Base-by-base conservation (phyloP, 2,888 invertebrate genomes). In the Oscheius sp. region DNA sequence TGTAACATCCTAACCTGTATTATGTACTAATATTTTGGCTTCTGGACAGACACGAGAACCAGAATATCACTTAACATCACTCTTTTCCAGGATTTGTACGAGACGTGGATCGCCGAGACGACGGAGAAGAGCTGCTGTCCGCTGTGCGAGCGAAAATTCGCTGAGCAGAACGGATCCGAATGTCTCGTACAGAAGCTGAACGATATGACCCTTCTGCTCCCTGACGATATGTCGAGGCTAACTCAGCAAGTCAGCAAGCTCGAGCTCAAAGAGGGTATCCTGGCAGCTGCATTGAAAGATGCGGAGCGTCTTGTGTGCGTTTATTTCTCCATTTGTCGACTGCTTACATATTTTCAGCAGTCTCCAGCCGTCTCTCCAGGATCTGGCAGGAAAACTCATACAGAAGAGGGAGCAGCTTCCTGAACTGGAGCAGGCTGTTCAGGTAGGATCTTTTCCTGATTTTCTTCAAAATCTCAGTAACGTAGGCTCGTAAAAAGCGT, bases 131-230 rank as follows among this genome's bases (percentile, higher is more conserved):
- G 77, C 13, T 81, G 81, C 58, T 86, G 86, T 65, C 86, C 86
- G 9, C 76, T 85, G 4, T 86, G 86, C 58, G 85, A 86, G 10
- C 75, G 85, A n/a, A 71, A 75, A 4, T 84, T 82, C 71, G 57
- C 66, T 9, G 74, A 81, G 32, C 78, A 80, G 29, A 77, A 74
- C 33, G 81, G 77, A 37, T 76, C 77, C n/a, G 29, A 63, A 13
- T 76, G 76, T 32, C 75, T 84, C 29, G 70, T 63, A 29, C 55
- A 73, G 11, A 76, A 74, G 73, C 77, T 83, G 33, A 70, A 75
- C 11, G 55, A 82, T 48, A 62, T 81, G 74, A 78, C 77, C 9
- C 42, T 81, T 3, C 60, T 73, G 35, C 73, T 84, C 47, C 84
- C 85, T 2, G 60, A 75, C 9, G 83, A 84, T 59, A 73, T 74